Conservation (phyloP, 2,888 invertebrate species). For the Alsophila aescularia region DNA sequence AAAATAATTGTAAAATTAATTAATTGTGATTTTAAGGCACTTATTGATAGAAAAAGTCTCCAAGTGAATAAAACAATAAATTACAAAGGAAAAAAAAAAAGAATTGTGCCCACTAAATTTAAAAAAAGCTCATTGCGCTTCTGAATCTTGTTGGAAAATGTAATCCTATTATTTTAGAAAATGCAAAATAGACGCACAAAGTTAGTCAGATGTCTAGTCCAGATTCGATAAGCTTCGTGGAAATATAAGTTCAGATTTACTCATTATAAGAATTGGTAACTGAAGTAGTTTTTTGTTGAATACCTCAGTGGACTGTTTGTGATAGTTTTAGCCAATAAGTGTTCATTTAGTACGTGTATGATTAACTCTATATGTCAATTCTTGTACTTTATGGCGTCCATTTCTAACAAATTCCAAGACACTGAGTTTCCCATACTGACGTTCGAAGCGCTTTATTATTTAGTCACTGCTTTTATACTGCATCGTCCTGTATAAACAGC, state of each 20-base stretch:
- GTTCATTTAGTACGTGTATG: conserved; percentile 77
- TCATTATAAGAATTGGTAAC: conserved; percentile 52
- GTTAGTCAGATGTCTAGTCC: conserved; percentile 81
- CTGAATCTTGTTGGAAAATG: not conserved
- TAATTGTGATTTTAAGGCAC: too few relatives aligned
- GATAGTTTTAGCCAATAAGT: conserved; percentile 83
- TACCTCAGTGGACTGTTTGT: conserved; percentile 82
- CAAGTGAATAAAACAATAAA: not conserved
- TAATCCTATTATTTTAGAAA: not conserved
- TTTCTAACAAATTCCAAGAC: conserved; percentile 41
- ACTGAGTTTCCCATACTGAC: conserved; percentile 31
- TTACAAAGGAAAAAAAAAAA: not conserved
- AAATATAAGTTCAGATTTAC: conserved; percentile 63
- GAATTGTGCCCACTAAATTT: not conserved
- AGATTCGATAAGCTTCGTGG: conserved; percentile 65
- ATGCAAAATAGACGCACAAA: conserved; percentile 54
- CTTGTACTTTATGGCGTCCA: conserved; percentile 75
- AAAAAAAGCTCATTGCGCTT: conserved; percentile 1
- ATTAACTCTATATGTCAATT: conserved; percentile 81
- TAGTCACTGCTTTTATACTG: conserved; percentile 62
- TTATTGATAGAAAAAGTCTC: not conserved
- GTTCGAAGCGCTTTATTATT: conserved; percentile 27
- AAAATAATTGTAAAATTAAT: too few relatives aligned
- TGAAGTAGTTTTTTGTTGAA: conserved; percentile 57
- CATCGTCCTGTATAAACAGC: conserved; percentile 60